These are phyloP conservation scores for Prenolepis imparis DNA, from an alignment of 2,888 invertebrate species.

Conservation along the genomic window DNA sequence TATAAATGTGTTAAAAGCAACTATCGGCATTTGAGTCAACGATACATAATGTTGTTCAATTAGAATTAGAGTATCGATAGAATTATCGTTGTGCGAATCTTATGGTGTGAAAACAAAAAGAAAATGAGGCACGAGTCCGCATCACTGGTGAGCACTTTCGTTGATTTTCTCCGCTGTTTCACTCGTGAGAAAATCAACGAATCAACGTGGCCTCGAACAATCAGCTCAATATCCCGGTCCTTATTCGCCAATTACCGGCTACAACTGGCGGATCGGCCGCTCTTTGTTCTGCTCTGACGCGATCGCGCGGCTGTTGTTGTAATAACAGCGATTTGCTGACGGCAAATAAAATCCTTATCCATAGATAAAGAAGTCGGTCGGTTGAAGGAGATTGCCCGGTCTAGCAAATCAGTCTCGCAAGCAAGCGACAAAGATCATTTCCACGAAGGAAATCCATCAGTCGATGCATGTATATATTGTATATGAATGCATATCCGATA, in stretches of 20 bases:
- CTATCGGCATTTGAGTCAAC: neutral
- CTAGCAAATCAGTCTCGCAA: neutral
- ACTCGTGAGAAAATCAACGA: conserved; percentile 66
- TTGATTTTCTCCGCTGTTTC: conserved; percentile 29
- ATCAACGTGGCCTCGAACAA: conserved; percentile 34
- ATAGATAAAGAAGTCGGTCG: conserved; percentile 63
- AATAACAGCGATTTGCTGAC: conserved; percentile 40
- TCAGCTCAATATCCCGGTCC: conserved; percentile 53
- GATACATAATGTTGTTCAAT: neutral
- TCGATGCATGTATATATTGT: neutral
- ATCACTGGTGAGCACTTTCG: conserved; percentile 12
- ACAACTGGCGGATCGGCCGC: conserved; percentile 43
- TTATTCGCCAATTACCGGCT: conserved; percentile 66
- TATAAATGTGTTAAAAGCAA: neutral
- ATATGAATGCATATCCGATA: conserved; percentile 22
- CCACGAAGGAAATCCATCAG: conserved; percentile 26
- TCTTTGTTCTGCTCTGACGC: conserved; percentile 51
- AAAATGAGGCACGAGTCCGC: conserved; percentile 7
- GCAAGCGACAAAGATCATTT: conserved; percentile 22
- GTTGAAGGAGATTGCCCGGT: conserved; percentile 38
- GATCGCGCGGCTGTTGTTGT: conserved; percentile 48
- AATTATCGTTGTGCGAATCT: neutral
- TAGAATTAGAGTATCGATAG: neutral
- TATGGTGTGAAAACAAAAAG: neutral
- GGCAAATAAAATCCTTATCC: conserved; percentile 59